Base-by-base conservation (phyloP, 2,888 invertebrate species). In the Cybosia mesomella region DNA sequence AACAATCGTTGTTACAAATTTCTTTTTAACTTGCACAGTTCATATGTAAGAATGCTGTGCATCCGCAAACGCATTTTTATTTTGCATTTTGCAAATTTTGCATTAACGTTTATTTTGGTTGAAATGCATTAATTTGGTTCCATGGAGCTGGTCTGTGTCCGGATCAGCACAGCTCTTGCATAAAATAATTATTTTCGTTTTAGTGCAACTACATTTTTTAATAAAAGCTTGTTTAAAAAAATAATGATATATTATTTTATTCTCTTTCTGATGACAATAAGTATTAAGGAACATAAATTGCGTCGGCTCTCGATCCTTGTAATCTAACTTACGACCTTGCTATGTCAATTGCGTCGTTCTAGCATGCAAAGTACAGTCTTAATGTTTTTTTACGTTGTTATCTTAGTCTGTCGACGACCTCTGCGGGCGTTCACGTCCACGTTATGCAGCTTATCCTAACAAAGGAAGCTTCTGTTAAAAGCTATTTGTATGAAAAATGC, bases 391-490 rank as follows among this genome's bases (percentile, higher is more conserved):
- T 74, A 71, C 71, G 67, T 74, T 78, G 76, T 76, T 81, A 81
- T 81, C 82, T 73, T 65, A 70, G 82, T 43, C 76, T 76, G 76
- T 72, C 74, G 76, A 68, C 72, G 81, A 77, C 82, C 82, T 74
- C 65, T 67, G 74, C 28, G 61, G 58, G 49, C 59, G 53, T 55
- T 59, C 64, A 21, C 68, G 65, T 79, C 70, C 63, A 79, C 64
- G 74, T 75, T 72, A 72, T 62, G 53, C 36, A 57, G 53, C 67
- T 61, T 66, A 66, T 62, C 61, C 60, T 69, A 68, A 79, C 82
- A 81, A 81, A 79, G 74, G 57, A 72, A 71, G 61, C 68, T 67
- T 64, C 54, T 62, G 49, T 49, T 62, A 39, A 32, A 66, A 71
- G 57, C 62, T 49, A 65, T 58, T 71, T 66, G 58, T 71, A 62